phyloP scores from a whole-genome alignment of 2,113 vertebrate species.

The Pristiophorus japonicus region DNA sequence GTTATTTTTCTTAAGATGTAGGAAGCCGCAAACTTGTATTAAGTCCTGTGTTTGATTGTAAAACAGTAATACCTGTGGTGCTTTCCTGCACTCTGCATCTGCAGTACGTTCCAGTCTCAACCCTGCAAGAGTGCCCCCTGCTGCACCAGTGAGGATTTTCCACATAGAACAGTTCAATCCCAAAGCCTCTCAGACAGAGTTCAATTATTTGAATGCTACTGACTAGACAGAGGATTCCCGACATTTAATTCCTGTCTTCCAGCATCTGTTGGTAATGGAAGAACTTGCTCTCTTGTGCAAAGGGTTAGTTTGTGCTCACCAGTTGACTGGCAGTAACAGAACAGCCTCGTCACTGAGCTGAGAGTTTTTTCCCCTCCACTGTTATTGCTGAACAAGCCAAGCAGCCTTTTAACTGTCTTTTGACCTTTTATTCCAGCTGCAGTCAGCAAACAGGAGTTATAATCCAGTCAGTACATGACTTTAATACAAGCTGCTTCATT shows the following conservation, averaged over 20 bases:
- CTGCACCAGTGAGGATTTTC: neutral
- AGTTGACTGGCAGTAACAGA: conserved; percentile 18
- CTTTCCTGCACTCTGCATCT: neutral
- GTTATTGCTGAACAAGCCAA: neutral
- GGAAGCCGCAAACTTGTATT: neutral
- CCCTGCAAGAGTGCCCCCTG: neutral
- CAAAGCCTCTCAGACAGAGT: neutral
- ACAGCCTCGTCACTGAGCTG: neutral
- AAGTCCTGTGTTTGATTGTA: neutral
- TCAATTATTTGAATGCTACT: neutral
- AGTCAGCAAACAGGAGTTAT: conserved; percentile 25
- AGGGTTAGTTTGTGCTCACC: neutral
- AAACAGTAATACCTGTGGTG: neutral
- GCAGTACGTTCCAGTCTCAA: neutral
- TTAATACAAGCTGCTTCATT: neutral
- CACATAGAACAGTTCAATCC: neutral
- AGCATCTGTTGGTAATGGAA: conserved; percentile 16
- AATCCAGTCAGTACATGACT: conserved; percentile 25
- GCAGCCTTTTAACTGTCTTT: conserved; percentile 13
- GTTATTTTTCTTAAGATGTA: neutral
- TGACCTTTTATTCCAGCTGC: conserved; percentile 28
- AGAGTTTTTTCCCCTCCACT: neutral
- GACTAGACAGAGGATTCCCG: neutral
- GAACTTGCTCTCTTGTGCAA: conserved; percentile 13
- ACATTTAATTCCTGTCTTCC: conserved; percentile 12